phyloP scores from a whole-genome alignment of 2,797 vertebrate species.

The Pampus argenteus region DNA sequence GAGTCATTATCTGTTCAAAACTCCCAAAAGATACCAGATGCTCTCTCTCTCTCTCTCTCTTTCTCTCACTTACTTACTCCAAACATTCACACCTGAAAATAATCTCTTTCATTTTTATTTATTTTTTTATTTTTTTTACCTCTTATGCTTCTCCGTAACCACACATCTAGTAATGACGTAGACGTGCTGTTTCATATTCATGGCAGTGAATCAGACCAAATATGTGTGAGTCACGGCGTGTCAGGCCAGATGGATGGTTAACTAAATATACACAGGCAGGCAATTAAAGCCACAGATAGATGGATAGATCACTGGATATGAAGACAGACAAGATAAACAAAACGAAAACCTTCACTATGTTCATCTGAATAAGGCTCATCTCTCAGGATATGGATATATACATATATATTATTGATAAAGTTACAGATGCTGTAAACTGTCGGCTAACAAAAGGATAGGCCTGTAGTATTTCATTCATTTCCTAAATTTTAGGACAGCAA shows the following conservation, averaged over 20 bases:
- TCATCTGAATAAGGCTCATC: constrained; percentile 23
- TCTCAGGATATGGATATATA: background rate
- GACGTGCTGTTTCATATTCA: constrained; percentile 55
- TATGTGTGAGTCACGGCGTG: constrained; percentile 58
- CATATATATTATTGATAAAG: too few species aligned
- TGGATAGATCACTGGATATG: constrained; percentile 44
- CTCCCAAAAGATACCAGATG: background rate
- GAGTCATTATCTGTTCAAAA: background rate
- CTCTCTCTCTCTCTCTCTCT: background rate
- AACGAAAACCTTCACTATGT: constrained; percentile 31
- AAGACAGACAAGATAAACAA: constrained; percentile 59
- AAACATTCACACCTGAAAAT: constrained; percentile 7
- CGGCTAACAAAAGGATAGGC: constrained; percentile 36
- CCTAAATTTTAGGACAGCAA: background rate
- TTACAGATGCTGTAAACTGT: constrained; percentile 39
- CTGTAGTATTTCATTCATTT: constrained; percentile 40
- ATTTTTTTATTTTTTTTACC: too few species aligned
- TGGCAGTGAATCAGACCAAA: constrained; percentile 64
- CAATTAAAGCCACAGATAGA: constrained; percentile 74
- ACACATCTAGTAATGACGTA: constrained; percentile 35
- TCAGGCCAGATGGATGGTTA: constrained; percentile 73
- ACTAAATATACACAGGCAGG: constrained; percentile 70
- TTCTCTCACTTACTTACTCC: background rate
- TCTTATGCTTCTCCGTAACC: constrained; percentile 16
- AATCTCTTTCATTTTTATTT: constrained; percentile 1